phyloP scores from a whole-genome alignment of 2,797 vertebrate species.

The Phalloptychus januarius region DNA sequence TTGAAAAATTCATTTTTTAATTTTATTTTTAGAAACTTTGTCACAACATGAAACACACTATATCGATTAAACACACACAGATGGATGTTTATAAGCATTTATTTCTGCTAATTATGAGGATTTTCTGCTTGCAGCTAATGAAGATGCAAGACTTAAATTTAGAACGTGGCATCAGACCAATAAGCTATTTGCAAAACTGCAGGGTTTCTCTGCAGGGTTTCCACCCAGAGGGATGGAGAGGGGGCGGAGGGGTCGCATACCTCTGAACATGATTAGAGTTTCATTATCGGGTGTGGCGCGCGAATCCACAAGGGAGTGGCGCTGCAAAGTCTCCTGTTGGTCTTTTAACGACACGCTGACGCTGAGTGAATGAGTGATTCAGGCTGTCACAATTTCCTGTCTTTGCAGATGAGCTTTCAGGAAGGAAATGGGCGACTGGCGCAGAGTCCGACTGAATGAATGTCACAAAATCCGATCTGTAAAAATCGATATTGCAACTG shows the following conservation, averaged over 20 bases:
- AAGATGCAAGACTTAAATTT: too few species aligned
- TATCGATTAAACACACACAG: too few species aligned
- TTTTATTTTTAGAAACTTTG: too few species aligned
- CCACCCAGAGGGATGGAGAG: background rate
- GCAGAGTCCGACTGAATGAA: background rate
- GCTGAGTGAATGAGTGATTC: background rate
- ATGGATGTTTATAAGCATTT: too few species aligned
- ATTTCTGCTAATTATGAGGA: too few species aligned
- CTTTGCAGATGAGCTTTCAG: background rate
- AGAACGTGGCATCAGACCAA: too few species aligned
- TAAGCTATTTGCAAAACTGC: background rate
- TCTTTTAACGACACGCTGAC: background rate
- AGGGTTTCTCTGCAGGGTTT: background rate
- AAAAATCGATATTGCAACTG: background rate
- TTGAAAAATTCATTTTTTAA: too few species aligned
- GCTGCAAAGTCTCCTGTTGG: conserved; percentile 41
- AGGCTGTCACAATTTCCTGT: background rate
- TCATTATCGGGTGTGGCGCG: conserved; percentile 10
- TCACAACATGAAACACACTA: too few species aligned
- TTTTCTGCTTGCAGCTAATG: too few species aligned
- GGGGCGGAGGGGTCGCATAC: background rate
- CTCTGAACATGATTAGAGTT: background rate
- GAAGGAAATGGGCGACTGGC: background rate
- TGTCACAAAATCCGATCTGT: background rate
- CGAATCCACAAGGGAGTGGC: conserved; percentile 43